These are phyloP conservation scores for Linnaemya tessellans DNA, from an alignment of 2,888 invertebrate genomes.

Conservation along the genomic window DNA sequence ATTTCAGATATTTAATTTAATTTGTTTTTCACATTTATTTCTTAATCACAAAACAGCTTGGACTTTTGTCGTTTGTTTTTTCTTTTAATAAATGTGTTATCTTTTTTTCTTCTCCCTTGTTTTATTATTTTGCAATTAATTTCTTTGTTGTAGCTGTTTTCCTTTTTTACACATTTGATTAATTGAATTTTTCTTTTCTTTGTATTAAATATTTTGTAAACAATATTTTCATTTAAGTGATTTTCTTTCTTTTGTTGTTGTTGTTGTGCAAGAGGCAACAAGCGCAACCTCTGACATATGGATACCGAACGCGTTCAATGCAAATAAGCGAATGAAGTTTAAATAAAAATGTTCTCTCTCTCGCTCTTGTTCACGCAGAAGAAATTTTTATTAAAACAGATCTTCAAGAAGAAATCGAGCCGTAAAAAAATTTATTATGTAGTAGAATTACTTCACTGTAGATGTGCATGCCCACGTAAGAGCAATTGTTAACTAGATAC, in stretches of 20 bases:
- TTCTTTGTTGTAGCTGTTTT: slow-evolving; percentile 15
- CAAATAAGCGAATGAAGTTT: slow-evolving; percentile 77
- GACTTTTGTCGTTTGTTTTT: slow-evolving; percentile 18
- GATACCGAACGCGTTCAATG: slow-evolving; percentile 78
- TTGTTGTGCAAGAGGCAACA: slow-evolving; percentile 15
- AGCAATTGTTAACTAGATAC: not conserved
- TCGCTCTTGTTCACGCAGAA: not conserved
- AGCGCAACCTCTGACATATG: slow-evolving; percentile 62
- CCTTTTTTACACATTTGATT: slow-evolving; percentile 25
- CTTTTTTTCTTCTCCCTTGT: slow-evolving; percentile 19
- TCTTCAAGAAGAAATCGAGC: slow-evolving; percentile 66
- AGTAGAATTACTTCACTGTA: slow-evolving; percentile 25
- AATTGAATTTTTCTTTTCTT: not conserved
- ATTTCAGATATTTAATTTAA: slow-evolving; percentile 14
- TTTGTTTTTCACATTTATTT: slow-evolving; percentile 52
- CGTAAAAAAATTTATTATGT: slow-evolving; percentile 29
- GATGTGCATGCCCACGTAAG: not conserved
- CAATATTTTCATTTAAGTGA: slow-evolving; percentile 15
- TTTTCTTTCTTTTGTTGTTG: slow-evolving; percentile 27
- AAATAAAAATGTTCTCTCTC: slow-evolving; percentile 21
- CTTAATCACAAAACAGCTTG: slow-evolving; percentile 43
- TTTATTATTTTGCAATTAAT: slow-evolving; percentile 16
- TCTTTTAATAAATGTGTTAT: not conserved
- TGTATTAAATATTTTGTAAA: slow-evolving; percentile 52
- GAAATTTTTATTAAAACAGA: slow-evolving; percentile 60